Conservation (phyloP, 2,888 invertebrate genomes). For the Nephrocerus scutellatus region DNA sequence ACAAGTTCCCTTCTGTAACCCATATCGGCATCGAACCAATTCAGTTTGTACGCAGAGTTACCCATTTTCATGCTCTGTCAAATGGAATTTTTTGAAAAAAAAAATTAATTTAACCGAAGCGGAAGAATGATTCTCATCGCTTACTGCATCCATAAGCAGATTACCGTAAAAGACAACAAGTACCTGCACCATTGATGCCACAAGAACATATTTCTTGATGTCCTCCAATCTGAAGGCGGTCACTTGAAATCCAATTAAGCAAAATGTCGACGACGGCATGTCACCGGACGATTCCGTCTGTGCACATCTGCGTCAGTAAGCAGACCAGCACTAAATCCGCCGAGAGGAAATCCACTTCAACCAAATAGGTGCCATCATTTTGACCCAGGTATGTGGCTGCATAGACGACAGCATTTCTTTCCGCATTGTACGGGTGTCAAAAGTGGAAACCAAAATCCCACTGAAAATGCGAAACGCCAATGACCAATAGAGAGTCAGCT, state of each 20-base stretch:
- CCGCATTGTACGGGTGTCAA: slow-evolving; percentile 27
- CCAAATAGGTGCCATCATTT: not conserved
- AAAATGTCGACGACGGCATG: slow-evolving; percentile 39
- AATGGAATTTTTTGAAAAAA: not conserved
- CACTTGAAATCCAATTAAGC: slow-evolving; percentile 41
- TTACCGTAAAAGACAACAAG: slow-evolving; percentile 40
- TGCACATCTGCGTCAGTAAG: slow-evolving; percentile 24
- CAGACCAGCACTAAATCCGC: slow-evolving; percentile 12
- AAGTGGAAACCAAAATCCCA: slow-evolving; percentile 29
- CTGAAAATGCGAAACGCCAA: slow-evolving; percentile 29
- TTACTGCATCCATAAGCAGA: slow-evolving; percentile 35
- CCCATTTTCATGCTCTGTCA: slow-evolving; percentile 34
- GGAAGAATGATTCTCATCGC: slow-evolving; percentile 2
- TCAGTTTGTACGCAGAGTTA: slow-evolving; percentile 33
- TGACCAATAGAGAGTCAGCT: slow-evolving; percentile 26
- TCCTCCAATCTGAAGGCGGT: slow-evolving; percentile 34
- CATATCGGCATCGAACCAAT: slow-evolving; percentile 31
- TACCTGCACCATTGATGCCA: slow-evolving; percentile 36
- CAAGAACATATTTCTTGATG: slow-evolving; percentile 34
- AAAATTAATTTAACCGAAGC: not conserved
- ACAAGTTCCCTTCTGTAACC: slow-evolving; percentile 31
- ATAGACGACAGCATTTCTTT: slow-evolving; percentile 13
- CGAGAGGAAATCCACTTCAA: not conserved
- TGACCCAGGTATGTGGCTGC: not conserved
- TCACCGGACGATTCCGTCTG: slow-evolving; percentile 28